phyloP scores from a whole-genome alignment of 2,888 invertebrate species.

The Osedax fenrisi region DNA sequence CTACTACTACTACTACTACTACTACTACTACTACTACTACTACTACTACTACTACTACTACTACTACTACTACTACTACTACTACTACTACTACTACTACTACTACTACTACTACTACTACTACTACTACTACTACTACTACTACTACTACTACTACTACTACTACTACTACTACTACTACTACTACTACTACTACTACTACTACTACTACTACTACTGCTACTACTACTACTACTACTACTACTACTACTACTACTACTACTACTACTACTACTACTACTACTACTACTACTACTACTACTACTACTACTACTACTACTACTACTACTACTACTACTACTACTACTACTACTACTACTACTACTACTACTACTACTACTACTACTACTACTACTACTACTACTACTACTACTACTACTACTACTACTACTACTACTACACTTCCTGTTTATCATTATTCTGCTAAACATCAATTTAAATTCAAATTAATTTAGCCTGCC shows the following conservation, averaged over 20 bases:
- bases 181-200: constrained; percentile 29
- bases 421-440: constrained; percentile 31
- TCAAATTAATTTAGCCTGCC: no score
- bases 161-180: constrained; percentile 28
- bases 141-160: constrained; percentile 15
- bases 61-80: constrained; percentile 16
- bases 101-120: neutral
- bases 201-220: constrained; percentile 26
- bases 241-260: constrained; percentile 31
- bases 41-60: neutral
- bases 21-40: neutral
- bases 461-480: no score
- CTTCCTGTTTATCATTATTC: no score
- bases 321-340: constrained; percentile 29
- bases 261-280: constrained; percentile 31
- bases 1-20: constrained; percentile 9
- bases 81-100: constrained; percentile 9
- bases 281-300: constrained; percentile 31
- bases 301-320: constrained; percentile 30
- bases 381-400: constrained; percentile 30
- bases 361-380: neutral
- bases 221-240: constrained; percentile 29
- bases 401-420: constrained; percentile 29
- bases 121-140: neutral
- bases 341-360: constrained; percentile 30